These are phyloP conservation scores for Parelbella ahira DNA, from an alignment of 2,888 invertebrate species.

Conservation along the genomic window DNA sequence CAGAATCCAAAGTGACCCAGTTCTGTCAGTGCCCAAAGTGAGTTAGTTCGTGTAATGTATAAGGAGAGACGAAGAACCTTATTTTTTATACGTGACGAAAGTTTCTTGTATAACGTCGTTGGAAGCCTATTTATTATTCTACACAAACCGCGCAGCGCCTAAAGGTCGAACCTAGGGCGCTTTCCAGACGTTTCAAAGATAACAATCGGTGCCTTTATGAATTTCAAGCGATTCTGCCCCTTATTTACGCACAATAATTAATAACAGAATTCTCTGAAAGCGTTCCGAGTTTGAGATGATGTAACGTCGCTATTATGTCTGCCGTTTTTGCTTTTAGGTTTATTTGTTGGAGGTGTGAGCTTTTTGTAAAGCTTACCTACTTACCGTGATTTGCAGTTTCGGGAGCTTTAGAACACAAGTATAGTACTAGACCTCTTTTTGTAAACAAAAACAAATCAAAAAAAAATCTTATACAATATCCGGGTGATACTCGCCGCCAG, in stretches of 20 bases:
- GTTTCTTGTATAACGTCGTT: slow-evolving; percentile 25
- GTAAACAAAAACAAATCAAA: too few relatives aligned
- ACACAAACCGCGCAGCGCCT: slow-evolving; percentile 25
- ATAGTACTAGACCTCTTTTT: too few relatives aligned
- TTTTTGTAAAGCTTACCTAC: slow-evolving; percentile 2
- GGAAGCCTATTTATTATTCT: slow-evolving; percentile 30
- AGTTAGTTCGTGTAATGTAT: slow-evolving; percentile 7
- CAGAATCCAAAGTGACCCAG: not conserved
- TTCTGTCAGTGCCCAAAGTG: slow-evolving; percentile 4
- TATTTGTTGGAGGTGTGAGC: slow-evolving; percentile 7
- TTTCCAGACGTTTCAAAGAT: slow-evolving; percentile 26
- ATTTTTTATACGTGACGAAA: slow-evolving; percentile 21
- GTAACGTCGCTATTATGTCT: slow-evolving; percentile 19
- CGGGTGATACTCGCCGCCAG: too few relatives aligned
- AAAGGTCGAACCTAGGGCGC: slow-evolving; percentile 28
- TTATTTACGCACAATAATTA: slow-evolving; percentile 21
- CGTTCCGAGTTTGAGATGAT: slow-evolving; percentile 19
- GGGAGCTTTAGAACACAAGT: too few relatives aligned
- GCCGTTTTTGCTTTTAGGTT: slow-evolving; percentile 18
- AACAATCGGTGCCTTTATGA: slow-evolving; percentile 20
- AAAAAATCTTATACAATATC: too few relatives aligned
- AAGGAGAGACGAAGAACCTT: slow-evolving; percentile 11
- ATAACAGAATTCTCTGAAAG: slow-evolving; percentile 24
- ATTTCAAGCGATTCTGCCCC: slow-evolving; percentile 21
- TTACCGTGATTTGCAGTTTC: slow-evolving; percentile 1